Conservation (phyloP, 2,888 invertebrate species). For the Argyra leucocephala region DNA sequence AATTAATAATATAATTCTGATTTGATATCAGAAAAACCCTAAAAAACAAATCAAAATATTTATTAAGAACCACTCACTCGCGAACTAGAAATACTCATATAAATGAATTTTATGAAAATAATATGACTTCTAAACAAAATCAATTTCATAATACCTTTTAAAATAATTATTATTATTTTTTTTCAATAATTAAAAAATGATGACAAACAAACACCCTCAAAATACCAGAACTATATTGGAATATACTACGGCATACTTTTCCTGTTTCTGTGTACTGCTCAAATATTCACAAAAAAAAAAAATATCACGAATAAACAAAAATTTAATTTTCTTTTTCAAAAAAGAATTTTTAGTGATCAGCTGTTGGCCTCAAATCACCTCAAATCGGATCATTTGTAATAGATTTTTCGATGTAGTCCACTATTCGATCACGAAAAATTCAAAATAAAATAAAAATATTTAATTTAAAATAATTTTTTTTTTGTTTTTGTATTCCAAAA, state of each 20-base stretch:
- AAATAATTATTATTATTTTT: no score
- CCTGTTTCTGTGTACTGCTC: neutral
- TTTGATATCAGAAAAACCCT: no score
- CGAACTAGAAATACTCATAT: no score
- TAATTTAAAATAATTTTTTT: neutral
- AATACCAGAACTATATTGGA: neutral
- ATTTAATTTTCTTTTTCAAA: neutral
- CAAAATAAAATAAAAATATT: neutral
- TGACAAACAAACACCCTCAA: no score
- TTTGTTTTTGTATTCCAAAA: neutral
- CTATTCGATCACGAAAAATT: neutral
- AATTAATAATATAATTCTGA: no score
- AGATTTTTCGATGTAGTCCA: neutral
- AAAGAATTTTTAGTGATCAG: neutral
- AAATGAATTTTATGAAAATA: no score
- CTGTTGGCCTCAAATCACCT: slow-evolving; percentile 1
- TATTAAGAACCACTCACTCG: no score
- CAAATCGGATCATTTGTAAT: neutral
- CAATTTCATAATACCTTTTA: no score
- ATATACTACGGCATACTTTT: neutral
- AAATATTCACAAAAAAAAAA: neutral
- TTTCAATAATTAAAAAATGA: no score
- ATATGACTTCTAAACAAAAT: no score
- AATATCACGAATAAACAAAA: neutral
- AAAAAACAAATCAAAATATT: no score